Base-by-base conservation (phyloP, 2,797 vertebrate species). In the Babyrousa celebensis region DNA sequence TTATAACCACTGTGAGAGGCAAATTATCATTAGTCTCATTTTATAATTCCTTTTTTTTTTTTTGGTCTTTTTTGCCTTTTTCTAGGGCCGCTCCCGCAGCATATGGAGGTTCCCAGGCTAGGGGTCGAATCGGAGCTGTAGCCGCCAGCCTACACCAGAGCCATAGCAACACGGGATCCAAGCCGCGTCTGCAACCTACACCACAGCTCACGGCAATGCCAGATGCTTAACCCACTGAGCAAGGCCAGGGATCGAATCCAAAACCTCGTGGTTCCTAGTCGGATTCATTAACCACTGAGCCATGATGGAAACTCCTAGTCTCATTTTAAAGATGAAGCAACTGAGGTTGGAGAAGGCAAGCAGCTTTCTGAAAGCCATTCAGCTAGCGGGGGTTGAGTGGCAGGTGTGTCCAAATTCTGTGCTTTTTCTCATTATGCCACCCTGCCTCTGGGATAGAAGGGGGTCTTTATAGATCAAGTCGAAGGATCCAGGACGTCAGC, bases 271-370 rank as follows among this genome's bases (percentile, higher is more conserved):
- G 36, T 36, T 36, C 36, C 36, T 36, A 36, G 36, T 36, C 3
- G 36, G 36, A 36, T 36, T 36, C 36, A 36, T 36, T 36, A 36
- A 36, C 36, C 36, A 36, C 36, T 36, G 36, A 36, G 36, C 36
- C 36, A 36, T 36, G 36, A 36, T 4, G 36, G 36, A 36, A 36
- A 36, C 36, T 36, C 36, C 36, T 65, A 92, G 75, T 89, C 20
- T 32, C 58, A 72, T 91, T 91, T 96, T 85, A 80, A 52, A 94
- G 71, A 72, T 56, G 58, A 91, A 75, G 32, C 79, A 84, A n/a
- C 67, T 86, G 32, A 83, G 43, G 3, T 67, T 93, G 77, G 54
- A 92, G 56, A 93, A 83, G 40, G 74, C 16, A 87, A 77, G 40
- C 21, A 84, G 43, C 68, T 79, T 95, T 68, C 58, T 75, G 18